These are phyloP conservation scores for Helostoma temminkii DNA, from an alignment of 2,797 vertebrate species.

Conservation along the genomic window DNA sequence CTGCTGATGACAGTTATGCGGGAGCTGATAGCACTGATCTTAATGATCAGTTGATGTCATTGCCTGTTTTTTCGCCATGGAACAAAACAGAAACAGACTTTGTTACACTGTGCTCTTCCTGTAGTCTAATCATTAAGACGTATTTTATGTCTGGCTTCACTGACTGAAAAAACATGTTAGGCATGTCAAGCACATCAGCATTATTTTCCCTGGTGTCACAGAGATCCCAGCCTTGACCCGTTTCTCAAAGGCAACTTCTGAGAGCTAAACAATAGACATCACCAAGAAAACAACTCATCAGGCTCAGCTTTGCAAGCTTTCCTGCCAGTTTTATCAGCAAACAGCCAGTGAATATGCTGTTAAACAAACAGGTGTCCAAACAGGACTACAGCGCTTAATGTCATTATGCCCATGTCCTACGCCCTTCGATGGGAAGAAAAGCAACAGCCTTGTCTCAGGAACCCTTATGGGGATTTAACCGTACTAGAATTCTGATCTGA, in stretches of 20 bases:
- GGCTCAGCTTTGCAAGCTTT: constrained; percentile 37
- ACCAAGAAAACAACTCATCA: constrained; percentile 52
- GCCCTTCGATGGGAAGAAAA: constrained; percentile 61
- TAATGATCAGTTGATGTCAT: constrained; percentile 58
- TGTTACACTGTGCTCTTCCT: neutral
- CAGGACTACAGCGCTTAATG: constrained; percentile 75
- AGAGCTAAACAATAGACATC: constrained; percentile 53
- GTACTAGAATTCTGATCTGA: constrained; percentile 78
- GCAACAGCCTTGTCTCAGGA: constrained; percentile 70
- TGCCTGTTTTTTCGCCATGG: neutral
- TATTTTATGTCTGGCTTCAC: neutral
- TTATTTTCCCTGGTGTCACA: constrained; percentile 10
- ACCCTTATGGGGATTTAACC: constrained; percentile 80
- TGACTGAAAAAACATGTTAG: neutral
- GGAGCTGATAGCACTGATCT: constrained; percentile 40
- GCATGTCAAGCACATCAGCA: neutral
- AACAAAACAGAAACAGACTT: constrained; percentile 18
- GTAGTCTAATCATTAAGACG: constrained; percentile 10
- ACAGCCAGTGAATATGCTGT: constrained; percentile 75
- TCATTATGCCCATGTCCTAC: constrained; percentile 71
- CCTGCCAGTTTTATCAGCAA: constrained; percentile 67
- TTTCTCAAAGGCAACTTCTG: constrained; percentile 68
- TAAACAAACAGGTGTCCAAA: constrained; percentile 77
- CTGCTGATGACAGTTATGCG: constrained; percentile 21
- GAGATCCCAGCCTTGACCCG: constrained; percentile 22